Percentiles rank a stretch among this genome's conserved stretches.
These are phyloP conservation scores for Spilogale gracilis DNA, from an alignment of 2,113 vertebrate genomes.

Conservation along the genomic window DNA sequence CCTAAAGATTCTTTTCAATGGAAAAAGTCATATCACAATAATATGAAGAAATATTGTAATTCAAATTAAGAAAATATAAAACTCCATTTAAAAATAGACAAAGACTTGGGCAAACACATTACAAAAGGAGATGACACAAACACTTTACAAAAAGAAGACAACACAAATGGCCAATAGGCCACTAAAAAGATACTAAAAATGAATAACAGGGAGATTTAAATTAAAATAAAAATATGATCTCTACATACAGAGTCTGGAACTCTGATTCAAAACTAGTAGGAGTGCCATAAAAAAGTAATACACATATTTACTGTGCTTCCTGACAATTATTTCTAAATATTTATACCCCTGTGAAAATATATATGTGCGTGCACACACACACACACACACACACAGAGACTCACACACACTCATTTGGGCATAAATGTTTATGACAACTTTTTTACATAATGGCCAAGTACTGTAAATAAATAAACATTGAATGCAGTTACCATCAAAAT, in stretches of 20 bases:
- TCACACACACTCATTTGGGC: not conserved
- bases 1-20: not conserved
- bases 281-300: not conserved
- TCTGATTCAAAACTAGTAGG: not conserved
- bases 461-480: not conserved
- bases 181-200: not conserved
- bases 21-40: not conserved
- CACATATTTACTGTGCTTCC: not conserved
- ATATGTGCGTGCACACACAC: not conserved
- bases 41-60: not conserved
- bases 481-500: not conserved
- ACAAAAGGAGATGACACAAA: not conserved
- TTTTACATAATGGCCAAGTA: not conserved
- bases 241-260: not conserved
- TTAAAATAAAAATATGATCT: constrained; percentile 19
- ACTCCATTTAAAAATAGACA: not conserved
- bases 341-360: not conserved
- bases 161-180: not conserved
- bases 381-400: not conserved
- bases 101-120: not conserved
- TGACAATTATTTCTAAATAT: not conserved
- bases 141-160: not conserved
- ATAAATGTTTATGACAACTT: not conserved
- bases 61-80: not conserved
- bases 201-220: not conserved